Evolutionary conservation across 2,797 vertebrate genomes (phyloP).

Genomic region (Danio aesculapii): DNA sequence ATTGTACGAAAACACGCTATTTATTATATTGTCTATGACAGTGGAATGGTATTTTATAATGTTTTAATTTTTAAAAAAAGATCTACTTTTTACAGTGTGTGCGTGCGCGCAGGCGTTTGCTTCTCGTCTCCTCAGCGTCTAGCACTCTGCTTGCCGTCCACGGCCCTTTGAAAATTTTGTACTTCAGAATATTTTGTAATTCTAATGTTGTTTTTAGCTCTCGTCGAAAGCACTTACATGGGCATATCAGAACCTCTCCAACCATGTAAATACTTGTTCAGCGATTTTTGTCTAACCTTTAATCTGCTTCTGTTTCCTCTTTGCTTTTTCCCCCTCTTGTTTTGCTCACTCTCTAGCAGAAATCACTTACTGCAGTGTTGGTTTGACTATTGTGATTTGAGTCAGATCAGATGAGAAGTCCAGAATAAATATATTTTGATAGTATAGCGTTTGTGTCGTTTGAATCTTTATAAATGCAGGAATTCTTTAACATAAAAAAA

Average conservation of each 20-base stretch:
- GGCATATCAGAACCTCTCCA: constrained; percentile 89
- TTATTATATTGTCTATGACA: constrained; percentile 79
- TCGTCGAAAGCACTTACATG: constrained; percentile 69
- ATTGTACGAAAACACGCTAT: constrained; percentile 72
- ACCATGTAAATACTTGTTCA: constrained; percentile 92
- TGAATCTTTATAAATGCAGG: not conserved
- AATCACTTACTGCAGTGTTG: constrained; percentile 90
- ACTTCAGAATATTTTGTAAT: constrained; percentile 94
- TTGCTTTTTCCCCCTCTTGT: constrained; percentile 80
- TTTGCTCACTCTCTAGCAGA: constrained; percentile 87
- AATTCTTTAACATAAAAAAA: no score
- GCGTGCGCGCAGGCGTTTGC: constrained; percentile 77
- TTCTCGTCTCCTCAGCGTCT: constrained; percentile 70
- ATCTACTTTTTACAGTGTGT: constrained; percentile 91
- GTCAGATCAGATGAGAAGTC: constrained; percentile 97
- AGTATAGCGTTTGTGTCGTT: constrained; percentile 78
- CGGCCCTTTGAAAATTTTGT: constrained; percentile 91
- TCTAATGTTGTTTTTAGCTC: constrained; percentile 91
- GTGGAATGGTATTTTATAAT: constrained; percentile 84
- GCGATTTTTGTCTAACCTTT: constrained; percentile 86
- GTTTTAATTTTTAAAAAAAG: constrained; percentile 84
- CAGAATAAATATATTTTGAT: constrained; percentile 99
- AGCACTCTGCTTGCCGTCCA: constrained; percentile 81
- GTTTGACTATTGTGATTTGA: constrained; percentile 98
- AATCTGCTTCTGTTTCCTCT: constrained; percentile 76